Percentiles rank a stretch among this genome's conserved stretches.
Conservation (phyloP, 2,888 invertebrate species). For the Hirtodrosophila duncani region DNA sequence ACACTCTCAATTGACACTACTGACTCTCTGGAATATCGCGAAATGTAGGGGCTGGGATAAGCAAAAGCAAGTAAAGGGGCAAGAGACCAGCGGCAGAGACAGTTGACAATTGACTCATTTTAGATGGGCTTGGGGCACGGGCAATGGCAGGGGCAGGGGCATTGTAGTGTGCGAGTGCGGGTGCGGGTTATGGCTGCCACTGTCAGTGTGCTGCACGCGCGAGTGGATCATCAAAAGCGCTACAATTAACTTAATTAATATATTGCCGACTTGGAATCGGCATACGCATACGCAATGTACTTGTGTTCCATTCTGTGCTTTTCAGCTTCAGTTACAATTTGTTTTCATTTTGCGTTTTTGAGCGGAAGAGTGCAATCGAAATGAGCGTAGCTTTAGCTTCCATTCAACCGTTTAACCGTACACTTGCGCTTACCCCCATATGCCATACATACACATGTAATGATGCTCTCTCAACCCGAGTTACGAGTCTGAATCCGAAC, state of each 20-base stretch:
- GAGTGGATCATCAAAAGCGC: slow-evolving; percentile 49
- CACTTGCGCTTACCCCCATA: too few relatives aligned
- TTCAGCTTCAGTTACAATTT: background rate
- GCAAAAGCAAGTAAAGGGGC: too few relatives aligned
- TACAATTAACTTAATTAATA: slow-evolving; percentile 68
- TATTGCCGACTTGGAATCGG: slow-evolving; percentile 8
- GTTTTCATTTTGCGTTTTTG: slow-evolving; percentile 8
- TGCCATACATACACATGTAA: too few relatives aligned
- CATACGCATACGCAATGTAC: slow-evolving; percentile 4
- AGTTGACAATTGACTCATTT: too few relatives aligned
- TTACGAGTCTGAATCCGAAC: slow-evolving; percentile 1
- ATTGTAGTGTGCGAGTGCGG: background rate
- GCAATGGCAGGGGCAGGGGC: slow-evolving; percentile 9
- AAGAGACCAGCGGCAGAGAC: too few relatives aligned
- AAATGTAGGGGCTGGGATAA: background rate
- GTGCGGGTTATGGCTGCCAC: slow-evolving; percentile 4
- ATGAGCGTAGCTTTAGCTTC: too few relatives aligned
- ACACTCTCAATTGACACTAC: slow-evolving; percentile 48
- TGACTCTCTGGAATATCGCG: background rate
- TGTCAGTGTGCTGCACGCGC: slow-evolving; percentile 61
- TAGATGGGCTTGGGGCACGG: background rate
- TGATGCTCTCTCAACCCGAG: slow-evolving; percentile 3
- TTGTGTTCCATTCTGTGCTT: background rate
- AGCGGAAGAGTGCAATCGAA: slow-evolving; percentile 27
- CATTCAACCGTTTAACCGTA: too few relatives aligned